phyloP scores from a whole-genome alignment of 2,113 vertebrate genomes.

The Grammomys surdaster region DNA sequence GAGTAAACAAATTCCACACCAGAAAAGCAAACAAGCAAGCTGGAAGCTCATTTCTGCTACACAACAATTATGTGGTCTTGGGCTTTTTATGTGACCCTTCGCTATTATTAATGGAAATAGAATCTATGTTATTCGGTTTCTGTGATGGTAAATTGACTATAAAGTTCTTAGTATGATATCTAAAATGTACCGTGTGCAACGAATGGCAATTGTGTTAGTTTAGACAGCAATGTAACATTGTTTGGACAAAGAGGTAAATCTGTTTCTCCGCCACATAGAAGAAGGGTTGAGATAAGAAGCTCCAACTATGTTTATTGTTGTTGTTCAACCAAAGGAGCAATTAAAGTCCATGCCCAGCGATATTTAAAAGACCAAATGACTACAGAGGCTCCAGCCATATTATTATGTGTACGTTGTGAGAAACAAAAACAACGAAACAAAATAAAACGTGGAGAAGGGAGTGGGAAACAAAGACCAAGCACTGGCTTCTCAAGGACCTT shows the following conservation, averaged over 20 bases:
- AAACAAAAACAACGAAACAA: background rate
- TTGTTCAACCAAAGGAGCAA: background rate
- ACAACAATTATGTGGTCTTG: background rate
- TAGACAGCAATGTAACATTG: slow-evolving; percentile 24
- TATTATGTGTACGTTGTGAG: background rate
- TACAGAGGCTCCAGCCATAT: background rate
- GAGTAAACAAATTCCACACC: background rate
- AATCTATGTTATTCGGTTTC: background rate
- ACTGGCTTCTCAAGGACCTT: slow-evolving; percentile 16
- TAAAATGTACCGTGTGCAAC: slow-evolving; percentile 11
- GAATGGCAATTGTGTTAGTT: background rate
- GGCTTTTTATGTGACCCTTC: background rate
- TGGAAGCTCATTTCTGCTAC: background rate
- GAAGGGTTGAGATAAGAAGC: background rate
- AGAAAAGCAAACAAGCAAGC: slow-evolving; percentile 35
- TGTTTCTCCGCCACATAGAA: slow-evolving; percentile 31
- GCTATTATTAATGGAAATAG: slow-evolving; percentile 22
- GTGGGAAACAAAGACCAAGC: background rate
- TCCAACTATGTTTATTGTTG: background rate
- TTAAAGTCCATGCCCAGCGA: background rate
- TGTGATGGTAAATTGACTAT: slow-evolving; percentile 19
- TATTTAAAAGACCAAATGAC: background rate
- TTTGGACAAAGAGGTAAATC: background rate
- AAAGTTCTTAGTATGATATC: slow-evolving; percentile 17
- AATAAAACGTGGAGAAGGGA: background rate